phyloP scores from a whole-genome alignment of 1,140 invertebrate genomes.

The Temnothorax nylanderi region DNA sequence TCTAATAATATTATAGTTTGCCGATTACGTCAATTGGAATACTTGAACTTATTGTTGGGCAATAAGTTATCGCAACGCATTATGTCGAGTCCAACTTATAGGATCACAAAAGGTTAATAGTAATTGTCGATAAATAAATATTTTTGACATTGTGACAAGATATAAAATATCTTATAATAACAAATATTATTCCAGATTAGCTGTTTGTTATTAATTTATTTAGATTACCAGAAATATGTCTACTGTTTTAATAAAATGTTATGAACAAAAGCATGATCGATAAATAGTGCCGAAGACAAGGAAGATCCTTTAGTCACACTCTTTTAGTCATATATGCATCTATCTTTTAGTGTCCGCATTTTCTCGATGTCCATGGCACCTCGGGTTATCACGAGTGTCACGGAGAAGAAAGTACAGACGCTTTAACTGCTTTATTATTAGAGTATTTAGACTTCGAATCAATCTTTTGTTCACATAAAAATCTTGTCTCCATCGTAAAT shows the following conservation, averaged over 20 bases:
- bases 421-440: conserved; percentile 20
- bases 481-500: conserved; percentile 24
- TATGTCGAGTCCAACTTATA: neutral
- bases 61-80: too few species aligned
- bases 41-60: too few species aligned
- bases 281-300: neutral
- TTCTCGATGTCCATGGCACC: neutral
- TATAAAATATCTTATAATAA: neutral
- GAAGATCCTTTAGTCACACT: conserved; percentile 11
- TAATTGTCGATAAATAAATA: neutral
- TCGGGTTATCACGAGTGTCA: conserved; percentile 31
- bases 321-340: neutral
- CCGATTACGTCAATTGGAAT: too few species aligned
- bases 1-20: neutral
- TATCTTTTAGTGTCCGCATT: neutral
- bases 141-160: neutral
- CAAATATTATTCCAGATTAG: too few species aligned
- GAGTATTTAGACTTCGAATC: conserved; percentile 13
- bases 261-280: neutral
- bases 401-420: conserved; percentile 3
- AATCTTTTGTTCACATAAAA: neutral
- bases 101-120: neutral
- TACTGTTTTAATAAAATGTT: neutral
- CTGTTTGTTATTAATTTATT: too few species aligned
- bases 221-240: neutral